phyloP scores from a whole-genome alignment of 2,113 vertebrate genomes.

The Himantopus leucocephalus region DNA sequence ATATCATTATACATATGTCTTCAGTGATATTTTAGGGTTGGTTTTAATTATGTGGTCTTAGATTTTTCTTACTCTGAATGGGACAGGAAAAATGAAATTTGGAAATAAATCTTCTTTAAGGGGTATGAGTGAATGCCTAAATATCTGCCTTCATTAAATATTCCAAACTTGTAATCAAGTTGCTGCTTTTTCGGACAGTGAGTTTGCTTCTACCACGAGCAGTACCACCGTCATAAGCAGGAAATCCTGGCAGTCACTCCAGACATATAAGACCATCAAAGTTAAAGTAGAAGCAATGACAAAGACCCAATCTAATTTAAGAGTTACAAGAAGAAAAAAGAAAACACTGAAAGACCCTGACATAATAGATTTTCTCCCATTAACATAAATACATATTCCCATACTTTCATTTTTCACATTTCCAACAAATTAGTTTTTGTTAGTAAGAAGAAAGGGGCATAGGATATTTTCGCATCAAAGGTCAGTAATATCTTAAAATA shows the following conservation, averaged over 20 bases:
- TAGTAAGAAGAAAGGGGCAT: not conserved
- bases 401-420: not conserved
- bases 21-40: not conserved
- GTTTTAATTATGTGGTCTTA: not conserved
- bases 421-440: not conserved
- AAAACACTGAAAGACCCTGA: not conserved
- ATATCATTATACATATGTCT: not conserved
- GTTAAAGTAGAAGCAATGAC: not conserved
- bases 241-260: not conserved
- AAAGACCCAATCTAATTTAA: not conserved
- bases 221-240: rapidly evolving
- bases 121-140: not conserved
- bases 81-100: not conserved
- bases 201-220: not conserved
- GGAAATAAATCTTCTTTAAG: not conserved
- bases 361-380: not conserved
- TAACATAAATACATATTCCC: not conserved
- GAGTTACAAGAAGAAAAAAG: not conserved
- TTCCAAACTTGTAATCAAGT: not conserved
- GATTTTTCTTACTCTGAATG: not conserved
- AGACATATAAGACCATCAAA: not conserved
- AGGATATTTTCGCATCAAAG: not conserved
- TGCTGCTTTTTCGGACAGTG: not conserved
- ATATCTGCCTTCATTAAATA: not conserved
- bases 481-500: not conserved